These are phyloP conservation scores for Neodon shergylaensis DNA, from an alignment of 2,113 vertebrate species.

Conservation along the genomic window DNA sequence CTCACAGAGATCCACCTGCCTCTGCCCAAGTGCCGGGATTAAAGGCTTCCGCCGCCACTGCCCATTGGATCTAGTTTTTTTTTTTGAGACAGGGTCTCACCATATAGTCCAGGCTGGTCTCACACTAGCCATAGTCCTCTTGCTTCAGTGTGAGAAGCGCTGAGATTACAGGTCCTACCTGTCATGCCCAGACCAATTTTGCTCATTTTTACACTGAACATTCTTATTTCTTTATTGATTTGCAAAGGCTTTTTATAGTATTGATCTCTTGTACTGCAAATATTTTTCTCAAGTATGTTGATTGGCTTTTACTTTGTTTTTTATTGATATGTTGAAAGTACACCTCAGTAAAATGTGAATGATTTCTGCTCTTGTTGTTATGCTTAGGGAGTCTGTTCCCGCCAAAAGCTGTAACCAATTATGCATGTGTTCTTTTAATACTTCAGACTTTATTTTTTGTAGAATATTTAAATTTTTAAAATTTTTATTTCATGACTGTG, in stretches of 20 bases:
- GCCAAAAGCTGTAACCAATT: slow-evolving; percentile 1
- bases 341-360: slow-evolving; percentile 43
- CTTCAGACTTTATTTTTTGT: background rate
- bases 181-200: background rate
- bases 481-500: background rate
- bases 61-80: no score
- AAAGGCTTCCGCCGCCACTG: no score
- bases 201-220: slow-evolving; percentile 23
- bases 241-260: slow-evolving; percentile 62
- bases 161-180: background rate
- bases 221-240: slow-evolving; percentile 55
- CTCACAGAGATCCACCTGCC: no score
- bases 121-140: background rate
- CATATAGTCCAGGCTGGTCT: background rate
- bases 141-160: background rate
- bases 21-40: no score
- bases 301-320: slow-evolving; percentile 72
- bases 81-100: background rate
- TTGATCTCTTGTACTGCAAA: slow-evolving; percentile 47
- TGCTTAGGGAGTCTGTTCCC: background rate
- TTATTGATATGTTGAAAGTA: slow-evolving; percentile 64
- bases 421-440: background rate
- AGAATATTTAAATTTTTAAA: background rate
- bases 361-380: slow-evolving; percentile 50
- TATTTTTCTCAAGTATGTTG: slow-evolving; percentile 53